Conservation (phyloP, 2,113 vertebrate species). For the Toxostoma redivivum region DNA sequence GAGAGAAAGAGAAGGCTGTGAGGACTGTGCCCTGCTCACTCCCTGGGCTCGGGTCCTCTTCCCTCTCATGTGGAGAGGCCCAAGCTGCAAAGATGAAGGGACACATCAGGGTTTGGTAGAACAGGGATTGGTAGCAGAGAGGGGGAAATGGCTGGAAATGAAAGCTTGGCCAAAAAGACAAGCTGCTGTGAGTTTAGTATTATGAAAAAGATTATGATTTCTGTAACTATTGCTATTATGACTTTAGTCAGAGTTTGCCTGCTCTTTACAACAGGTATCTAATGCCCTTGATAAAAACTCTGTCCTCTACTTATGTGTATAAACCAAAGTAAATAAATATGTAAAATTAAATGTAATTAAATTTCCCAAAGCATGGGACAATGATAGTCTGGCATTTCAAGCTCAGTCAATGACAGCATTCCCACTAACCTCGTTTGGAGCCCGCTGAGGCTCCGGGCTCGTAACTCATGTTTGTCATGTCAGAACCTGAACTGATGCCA, state of each 20-base stretch:
- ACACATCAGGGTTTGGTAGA: fast-evolving
- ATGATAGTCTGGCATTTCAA: conserved; percentile 45
- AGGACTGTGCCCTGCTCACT: background rate
- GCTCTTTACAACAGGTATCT: background rate
- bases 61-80: fast-evolving
- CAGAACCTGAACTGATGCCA: background rate
- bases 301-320: conserved; percentile 38
- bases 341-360: conserved; percentile 58
- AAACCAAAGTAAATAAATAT: conserved; percentile 56
- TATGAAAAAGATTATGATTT: background rate
- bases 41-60: fast-evolving
- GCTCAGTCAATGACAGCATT: conserved; percentile 49
- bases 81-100: background rate
- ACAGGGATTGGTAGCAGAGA: background rate
- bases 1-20: background rate
- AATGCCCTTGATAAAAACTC: conserved; percentile 28
- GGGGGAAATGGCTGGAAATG: background rate
- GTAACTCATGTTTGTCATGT: conserved; percentile 49
- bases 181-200: background rate
- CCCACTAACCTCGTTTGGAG: conserved; percentile 41
- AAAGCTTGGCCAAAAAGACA: background rate
- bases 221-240: background rate
- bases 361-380: conserved; percentile 46
- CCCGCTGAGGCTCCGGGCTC: background rate
- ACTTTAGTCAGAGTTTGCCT: background rate